Evolutionary conservation across 2,113 vertebrate genomes (phyloP), one percentile per base, ranked within the genome.

Genomic region (Lagenorhynchus albirostris): DNA sequence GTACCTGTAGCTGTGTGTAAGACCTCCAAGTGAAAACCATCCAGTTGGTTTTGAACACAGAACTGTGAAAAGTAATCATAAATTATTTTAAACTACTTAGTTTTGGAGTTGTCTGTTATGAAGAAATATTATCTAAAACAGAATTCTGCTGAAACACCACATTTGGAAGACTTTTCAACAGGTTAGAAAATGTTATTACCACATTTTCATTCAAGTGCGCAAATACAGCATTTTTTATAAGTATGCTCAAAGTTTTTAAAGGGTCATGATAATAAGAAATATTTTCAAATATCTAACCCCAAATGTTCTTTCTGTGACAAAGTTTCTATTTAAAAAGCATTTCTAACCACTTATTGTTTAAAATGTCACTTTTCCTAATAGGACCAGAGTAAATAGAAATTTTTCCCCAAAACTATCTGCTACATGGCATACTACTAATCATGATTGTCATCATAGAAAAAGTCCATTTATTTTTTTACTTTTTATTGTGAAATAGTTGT

Each of bases 321-420:
- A 92, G 55, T 62, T 73, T 91, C 29, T 92, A 55, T 83, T 89
- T 92, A 31, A 68, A 96, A 94, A 87, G 36, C 12, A 79, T 83
- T 44, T 76, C 2, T 86, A 77, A 73, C 13, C 25, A 91, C 6
- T n/a, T 50, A 36, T 11, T 79, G 44, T 58, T 96, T 93, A 70
- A 95, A 95, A 91, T 60, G 41, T 70, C 88, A 94, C 63, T 83
- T 92, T 77, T 89, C 89, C 21, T 94, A 68, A 83, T 3, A 83
- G 47, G 10, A 94, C 15, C 62, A 82, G 31, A 84, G 83, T 87
- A 70, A 92, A 47, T 87, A 55, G 10, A 87, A 77, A 65, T 44
- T 14, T 17, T 11, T 10, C 36, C 20, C 18, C 17, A 11, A 18
- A 96, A 86, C 18, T 79, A 23, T 50, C 4, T 31, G 29, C 58